Percentiles rank a stretch among this genome's conserved stretches.
These are phyloP conservation scores for Strigamia crassipes DNA, from an alignment of 2,888 invertebrate genomes.

Conservation along the genomic window DNA sequence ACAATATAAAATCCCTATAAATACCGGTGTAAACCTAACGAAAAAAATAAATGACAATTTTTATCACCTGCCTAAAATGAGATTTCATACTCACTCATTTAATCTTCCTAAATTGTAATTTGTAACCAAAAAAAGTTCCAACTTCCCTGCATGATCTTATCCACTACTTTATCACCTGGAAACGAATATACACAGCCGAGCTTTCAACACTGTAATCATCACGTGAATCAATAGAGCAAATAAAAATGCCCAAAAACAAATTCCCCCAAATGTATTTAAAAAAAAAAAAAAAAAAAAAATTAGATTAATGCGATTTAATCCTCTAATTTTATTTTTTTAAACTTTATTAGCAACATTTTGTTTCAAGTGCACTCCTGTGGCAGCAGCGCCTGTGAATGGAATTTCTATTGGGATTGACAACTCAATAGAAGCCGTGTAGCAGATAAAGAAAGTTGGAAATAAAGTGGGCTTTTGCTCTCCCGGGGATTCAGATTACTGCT, in stretches of 20 bases:
- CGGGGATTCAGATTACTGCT: slow-evolving; percentile 1
- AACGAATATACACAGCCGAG: background rate
- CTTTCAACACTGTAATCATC: background rate
- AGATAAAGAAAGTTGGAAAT: background rate
- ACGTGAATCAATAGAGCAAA: background rate
- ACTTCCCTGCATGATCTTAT: slow-evolving; percentile 4
- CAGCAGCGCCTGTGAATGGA: background rate
- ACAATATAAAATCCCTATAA: no score
- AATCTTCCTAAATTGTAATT: background rate
- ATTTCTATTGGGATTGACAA: background rate
- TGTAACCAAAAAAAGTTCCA: background rate
- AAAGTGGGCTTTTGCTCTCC: background rate
- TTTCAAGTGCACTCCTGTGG: background rate
- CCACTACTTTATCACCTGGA: background rate
- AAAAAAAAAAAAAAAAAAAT: no score
- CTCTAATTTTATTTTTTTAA: no score
- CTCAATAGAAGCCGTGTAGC: background rate
- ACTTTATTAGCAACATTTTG: background rate
- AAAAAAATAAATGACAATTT: background rate
- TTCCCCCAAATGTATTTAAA: no score
- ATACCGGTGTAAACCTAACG: background rate
- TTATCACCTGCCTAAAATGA: background rate
- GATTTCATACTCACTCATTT: background rate
- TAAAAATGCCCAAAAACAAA: no score
- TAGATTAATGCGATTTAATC: no score